Evolutionary conservation across 2,888 invertebrate species (phyloP).

Genomic region (Smittia sp.): DNA sequence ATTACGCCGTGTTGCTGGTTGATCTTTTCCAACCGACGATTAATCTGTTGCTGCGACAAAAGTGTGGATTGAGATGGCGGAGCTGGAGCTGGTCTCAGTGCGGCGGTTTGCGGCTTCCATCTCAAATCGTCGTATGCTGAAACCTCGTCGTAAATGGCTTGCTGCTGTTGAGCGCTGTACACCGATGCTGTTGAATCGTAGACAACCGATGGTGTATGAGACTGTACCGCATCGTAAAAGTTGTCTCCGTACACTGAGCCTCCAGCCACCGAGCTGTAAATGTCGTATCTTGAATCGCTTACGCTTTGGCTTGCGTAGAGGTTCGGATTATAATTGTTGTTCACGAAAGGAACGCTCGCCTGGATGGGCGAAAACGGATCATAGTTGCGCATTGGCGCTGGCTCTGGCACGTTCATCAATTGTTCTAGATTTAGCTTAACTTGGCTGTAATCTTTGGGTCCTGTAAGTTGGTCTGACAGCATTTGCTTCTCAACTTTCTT

Average conservation of each 20-base stretch:
- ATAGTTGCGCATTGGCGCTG: neutral
- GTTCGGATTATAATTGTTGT: conserved; percentile 19
- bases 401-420: conserved; percentile 22
- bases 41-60: conserved; percentile 53
- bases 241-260: conserved; percentile 29
- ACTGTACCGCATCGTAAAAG: conserved; percentile 39
- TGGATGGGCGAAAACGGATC: conserved; percentile 5
- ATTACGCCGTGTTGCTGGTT: conserved; percentile 47
- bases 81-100: conserved; percentile 59
- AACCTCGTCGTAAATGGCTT: conserved; percentile 53
- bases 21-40: conserved; percentile 51
- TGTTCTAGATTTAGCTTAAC: conserved; percentile 32
- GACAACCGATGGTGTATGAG: conserved; percentile 37
- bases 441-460: neutral
- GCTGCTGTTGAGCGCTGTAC: conserved; percentile 42
- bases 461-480: conserved; percentile 14
- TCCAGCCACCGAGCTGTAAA: conserved; percentile 37
- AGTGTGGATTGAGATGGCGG: conserved; percentile 51
- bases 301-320: neutral
- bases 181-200: conserved; percentile 43
- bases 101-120: conserved; percentile 52
- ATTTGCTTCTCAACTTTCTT: conserved; percentile 26
- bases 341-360: neutral
- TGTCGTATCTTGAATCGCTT: conserved; percentile 11
- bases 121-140: conserved; percentile 49